Evolutionary conservation across 2,888 invertebrate genomes (phyloP).

Genomic region (Dexiosoma caninum): DNA sequence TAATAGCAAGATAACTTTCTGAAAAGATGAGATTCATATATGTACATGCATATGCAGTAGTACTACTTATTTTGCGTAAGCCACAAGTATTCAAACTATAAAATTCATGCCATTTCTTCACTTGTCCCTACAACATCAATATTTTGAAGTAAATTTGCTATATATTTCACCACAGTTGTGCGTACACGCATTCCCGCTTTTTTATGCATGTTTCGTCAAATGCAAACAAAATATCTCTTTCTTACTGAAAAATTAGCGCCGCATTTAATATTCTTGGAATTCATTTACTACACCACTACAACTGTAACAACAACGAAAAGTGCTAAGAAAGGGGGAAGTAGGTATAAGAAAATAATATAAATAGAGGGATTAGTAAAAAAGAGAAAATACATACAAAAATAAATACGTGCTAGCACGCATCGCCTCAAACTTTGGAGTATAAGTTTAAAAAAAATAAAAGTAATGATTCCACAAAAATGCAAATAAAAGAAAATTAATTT

Average conservation of each 20-base stretch:
- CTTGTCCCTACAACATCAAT: not conserved
- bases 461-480: constrained; percentile 37
- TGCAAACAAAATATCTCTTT: constrained; percentile 1
- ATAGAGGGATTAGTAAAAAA: not conserved
- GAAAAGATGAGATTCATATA: no score
- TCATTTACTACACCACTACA: constrained; percentile 9
- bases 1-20: no score
- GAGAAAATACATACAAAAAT: not conserved
- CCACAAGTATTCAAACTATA: no score
- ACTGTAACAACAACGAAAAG: not conserved
- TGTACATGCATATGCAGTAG: no score
- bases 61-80: no score
- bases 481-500: not conserved
- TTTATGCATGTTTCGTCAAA: not conserved
- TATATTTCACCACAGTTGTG: not conserved
- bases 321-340: not conserved
- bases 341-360: not conserved
- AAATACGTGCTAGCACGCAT: constrained; percentile 6
- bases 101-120: no score
- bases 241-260: constrained; percentile 19
- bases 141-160: not conserved
- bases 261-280: constrained; percentile 14
- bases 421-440: not conserved
- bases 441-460: constrained; percentile 9
- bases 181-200: not conserved